These are phyloP conservation scores for Montipora foliosa DNA, from an alignment of 64 coral and sea anemone genomes.

Conservation along the genomic window DNA sequence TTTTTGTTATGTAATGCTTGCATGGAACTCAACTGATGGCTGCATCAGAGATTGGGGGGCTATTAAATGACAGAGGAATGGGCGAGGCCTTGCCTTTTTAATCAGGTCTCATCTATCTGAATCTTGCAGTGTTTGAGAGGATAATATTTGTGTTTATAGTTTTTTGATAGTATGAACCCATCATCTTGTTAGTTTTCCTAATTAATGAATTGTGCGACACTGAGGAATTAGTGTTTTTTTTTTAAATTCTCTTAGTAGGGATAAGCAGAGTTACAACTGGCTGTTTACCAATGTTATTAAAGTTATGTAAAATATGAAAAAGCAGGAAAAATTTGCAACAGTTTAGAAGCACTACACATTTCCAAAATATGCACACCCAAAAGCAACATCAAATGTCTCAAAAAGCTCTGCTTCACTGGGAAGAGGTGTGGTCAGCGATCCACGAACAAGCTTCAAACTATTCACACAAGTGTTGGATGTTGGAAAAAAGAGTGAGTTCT, in stretches of 20 bases:
- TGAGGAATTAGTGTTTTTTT: background rate
- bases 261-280: constrained; percentile 3
- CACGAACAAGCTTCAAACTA: too few species aligned
- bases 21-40: background rate
- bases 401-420: too few species aligned
- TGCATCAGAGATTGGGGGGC: background rate
- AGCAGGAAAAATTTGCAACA: background rate
- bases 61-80: background rate
- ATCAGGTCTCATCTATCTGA: background rate
- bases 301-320: background rate
- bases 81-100: too few species aligned
- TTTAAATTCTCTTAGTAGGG: background rate
- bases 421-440: too few species aligned
- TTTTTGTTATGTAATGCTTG: background rate
- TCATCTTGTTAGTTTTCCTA: background rate
- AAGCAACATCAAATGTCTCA: too few species aligned
- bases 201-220: background rate
- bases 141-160: background rate
- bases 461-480: too few species aligned
- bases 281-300: background rate
- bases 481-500: too few species aligned
- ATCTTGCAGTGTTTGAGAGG: background rate
- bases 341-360: background rate
- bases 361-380: background rate
- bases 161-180: constrained; percentile 2